Evolutionary conservation across 2,888 invertebrate genomes (phyloP).

Genomic region (Melinaea marsaeus): DNA sequence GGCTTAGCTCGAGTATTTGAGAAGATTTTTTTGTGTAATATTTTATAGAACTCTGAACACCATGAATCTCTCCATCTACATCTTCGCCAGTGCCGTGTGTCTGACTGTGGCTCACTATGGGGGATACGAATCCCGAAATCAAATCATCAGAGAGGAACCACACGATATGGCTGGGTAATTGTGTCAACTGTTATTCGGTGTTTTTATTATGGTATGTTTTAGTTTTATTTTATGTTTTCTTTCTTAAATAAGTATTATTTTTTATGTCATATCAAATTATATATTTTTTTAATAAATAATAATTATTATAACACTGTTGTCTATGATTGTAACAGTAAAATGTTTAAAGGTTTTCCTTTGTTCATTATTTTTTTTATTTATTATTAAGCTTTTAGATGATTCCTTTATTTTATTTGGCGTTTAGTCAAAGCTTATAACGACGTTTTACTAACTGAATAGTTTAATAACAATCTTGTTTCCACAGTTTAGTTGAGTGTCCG

Average conservation of each 20-base stretch:
- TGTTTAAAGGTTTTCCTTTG: too few relatives aligned
- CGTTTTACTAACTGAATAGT: background rate
- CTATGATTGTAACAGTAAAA: too few relatives aligned
- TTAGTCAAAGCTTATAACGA: too few relatives aligned
- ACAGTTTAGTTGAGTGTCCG: constrained; percentile 59
- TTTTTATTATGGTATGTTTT: constrained; percentile 22
- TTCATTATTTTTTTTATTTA: too few relatives aligned
- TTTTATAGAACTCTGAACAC: constrained; percentile 45
- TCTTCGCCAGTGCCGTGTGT: constrained; percentile 44
- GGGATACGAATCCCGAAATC: constrained; percentile 50
- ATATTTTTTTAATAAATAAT: too few relatives aligned
- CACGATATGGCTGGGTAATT: constrained; percentile 46
- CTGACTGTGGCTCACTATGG: constrained; percentile 50
- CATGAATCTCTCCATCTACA: constrained; percentile 50
- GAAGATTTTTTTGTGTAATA: background rate
- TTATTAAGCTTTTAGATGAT: too few relatives aligned
- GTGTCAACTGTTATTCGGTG: constrained; percentile 25
- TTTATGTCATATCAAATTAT: too few relatives aligned
- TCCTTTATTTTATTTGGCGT: too few relatives aligned
- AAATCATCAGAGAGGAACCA: constrained; percentile 55
- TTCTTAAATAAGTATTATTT: constrained; percentile 12
- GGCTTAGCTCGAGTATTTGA: background rate
- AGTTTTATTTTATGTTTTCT: constrained; percentile 15
- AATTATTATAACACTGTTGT: too few relatives aligned
- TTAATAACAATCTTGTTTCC: constrained; percentile 22